phyloP scores from a whole-genome alignment of 1,140 invertebrate species.

The Calephelis virginiensis region DNA sequence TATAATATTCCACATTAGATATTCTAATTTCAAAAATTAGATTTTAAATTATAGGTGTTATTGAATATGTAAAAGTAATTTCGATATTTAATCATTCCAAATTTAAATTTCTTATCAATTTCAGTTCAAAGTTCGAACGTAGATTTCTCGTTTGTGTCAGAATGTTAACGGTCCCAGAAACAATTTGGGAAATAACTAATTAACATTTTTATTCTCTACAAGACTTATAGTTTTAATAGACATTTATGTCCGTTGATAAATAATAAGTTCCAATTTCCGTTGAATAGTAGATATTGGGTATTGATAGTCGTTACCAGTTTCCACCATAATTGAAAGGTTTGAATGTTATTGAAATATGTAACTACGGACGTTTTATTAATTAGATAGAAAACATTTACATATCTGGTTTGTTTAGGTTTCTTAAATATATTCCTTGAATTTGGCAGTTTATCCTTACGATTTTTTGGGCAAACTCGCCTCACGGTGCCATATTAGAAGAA shows the following conservation, averaged over 20 bases:
- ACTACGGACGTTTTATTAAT: no score
- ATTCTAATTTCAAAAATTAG: no score
- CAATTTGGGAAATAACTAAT: constrained; percentile 9
- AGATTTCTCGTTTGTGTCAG: neutral
- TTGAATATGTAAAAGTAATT: no score
- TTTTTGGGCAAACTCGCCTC: no score
- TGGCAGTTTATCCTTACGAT: no score
- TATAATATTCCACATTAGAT: no score
- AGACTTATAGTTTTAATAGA: neutral
- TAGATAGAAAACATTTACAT: no score
- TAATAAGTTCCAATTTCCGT: neutral
- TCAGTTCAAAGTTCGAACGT: neutral
- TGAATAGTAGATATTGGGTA: neutral
- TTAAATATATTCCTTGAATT: no score
- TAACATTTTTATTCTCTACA: constrained; percentile 11
- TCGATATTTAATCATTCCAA: neutral
- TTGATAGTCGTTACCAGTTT: neutral
- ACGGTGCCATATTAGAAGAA: no score
- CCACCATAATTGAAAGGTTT: neutral
- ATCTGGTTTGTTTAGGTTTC: no score
- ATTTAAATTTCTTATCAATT: neutral
- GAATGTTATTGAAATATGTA: neutral
- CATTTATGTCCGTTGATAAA: neutral
- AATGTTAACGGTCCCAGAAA: neutral
- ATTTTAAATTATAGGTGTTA: no score